phyloP scores from a whole-genome alignment of 1,140 invertebrate genomes.

The Bombus superbus region DNA sequence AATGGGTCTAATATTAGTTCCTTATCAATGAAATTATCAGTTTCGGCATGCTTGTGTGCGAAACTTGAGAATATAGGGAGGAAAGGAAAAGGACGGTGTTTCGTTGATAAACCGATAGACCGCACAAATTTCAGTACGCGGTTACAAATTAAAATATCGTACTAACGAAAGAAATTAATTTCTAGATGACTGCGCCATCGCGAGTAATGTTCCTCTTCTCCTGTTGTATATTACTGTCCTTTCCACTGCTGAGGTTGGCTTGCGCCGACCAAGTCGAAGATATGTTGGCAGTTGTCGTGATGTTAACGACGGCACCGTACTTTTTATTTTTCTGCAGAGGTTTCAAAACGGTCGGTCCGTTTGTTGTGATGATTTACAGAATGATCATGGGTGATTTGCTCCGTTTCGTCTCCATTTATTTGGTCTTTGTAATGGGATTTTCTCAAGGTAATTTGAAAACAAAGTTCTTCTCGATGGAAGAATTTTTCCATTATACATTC shows the following conservation, averaged over 20 bases:
- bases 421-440: conserved; percentile 98
- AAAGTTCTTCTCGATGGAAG: neutral
- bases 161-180: conserved; percentile 26
- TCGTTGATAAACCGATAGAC: neutral
- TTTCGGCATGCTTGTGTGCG: too few species aligned
- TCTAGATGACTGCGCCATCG: conserved; percentile 93
- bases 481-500: neutral
- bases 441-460: conserved; percentile 90
- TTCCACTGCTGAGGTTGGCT: conserved; percentile 92
- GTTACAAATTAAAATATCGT: neutral
- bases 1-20: neutral
- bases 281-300: conserved; percentile 94
- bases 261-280: conserved; percentile 95
- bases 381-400: conserved; percentile 98
- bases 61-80: neutral
- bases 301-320: conserved; percentile 97
- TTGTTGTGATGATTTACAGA: conserved; percentile 99
- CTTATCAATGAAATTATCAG: neutral
- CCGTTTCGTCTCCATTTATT: conserved; percentile 97
- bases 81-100: neutral
- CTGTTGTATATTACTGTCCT: conserved; percentile 91
- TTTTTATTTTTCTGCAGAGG: conserved; percentile 99
- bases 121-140: neutral
- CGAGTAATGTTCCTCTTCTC: conserved; percentile 97
- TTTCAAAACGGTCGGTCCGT: conserved; percentile 98